Conservation (phyloP, 2,797 vertebrate species). For the Somateria mollissima region DNA sequence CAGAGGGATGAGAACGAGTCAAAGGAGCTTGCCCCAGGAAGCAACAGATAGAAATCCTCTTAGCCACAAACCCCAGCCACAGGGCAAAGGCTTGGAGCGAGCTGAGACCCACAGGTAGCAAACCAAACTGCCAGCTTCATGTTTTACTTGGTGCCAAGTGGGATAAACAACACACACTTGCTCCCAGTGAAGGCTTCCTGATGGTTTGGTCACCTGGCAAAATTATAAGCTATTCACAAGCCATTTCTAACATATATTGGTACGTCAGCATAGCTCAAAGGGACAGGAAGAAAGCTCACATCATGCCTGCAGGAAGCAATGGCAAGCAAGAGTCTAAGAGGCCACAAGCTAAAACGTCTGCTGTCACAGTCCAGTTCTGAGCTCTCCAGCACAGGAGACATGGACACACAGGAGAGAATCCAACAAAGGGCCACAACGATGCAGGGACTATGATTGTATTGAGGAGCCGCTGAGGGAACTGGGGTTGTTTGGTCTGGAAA, state of each 20-base stretch:
- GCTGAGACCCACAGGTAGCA: background rate
- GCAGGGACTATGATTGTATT: no score
- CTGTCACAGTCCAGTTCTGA: background rate
- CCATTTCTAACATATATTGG: background rate
- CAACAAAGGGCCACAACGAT: background rate
- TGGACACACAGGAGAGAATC: background rate
- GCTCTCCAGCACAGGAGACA: background rate
- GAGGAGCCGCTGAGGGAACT: background rate
- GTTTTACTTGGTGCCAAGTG: fast-evolving
- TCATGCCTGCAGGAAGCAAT: fast-evolving
- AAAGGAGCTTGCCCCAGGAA: background rate
- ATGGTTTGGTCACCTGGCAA: background rate
- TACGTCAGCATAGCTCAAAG: fast-evolving
- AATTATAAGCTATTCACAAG: background rate
- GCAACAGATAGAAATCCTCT: background rate
- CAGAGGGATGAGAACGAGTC: background rate
- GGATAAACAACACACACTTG: background rate
- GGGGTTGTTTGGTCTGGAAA: background rate
- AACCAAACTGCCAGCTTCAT: background rate
- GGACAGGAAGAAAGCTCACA: background rate
- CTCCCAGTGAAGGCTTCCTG: background rate
- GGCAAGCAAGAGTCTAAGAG: background rate
- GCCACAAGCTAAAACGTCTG: fast-evolving
- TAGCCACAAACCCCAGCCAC: background rate
- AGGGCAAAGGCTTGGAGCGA: background rate